Evolutionary conservation across 2,797 vertebrate genomes (phyloP), one percentile per base, ranked within the genome.

Genomic region (Epinephelus coioides): DNA sequence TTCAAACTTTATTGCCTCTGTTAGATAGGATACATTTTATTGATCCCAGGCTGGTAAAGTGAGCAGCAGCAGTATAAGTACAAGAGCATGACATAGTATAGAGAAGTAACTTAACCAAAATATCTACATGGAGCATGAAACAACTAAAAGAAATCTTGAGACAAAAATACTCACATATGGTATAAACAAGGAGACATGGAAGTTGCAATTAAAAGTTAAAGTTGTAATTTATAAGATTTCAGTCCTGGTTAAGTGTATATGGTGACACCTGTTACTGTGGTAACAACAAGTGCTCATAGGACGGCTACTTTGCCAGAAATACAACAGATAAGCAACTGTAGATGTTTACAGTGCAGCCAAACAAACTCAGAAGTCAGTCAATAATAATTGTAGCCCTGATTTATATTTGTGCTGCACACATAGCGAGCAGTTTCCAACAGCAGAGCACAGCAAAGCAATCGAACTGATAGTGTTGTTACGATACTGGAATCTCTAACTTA

Each of bases 1-100:
- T 46, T 13, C 4, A 62, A 70, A 63, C 19, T 44, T n/a, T 68
- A 67, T 60, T 38, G 43, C 61, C 23, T 63, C 60, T 47, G 50
- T 72, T 72, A 21, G 40, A 51, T 50, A 9, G 67, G 21, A 53
- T 44, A 7, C 21, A 44, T 49, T 74, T 63, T 55, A 74, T 79
- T 53, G 38, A 47, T 73, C 47, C 9, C 40, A 43, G 70, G 40
- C 51, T 60, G 59, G 51, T n/a, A 49, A 53, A 74, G 25, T 23
- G 14, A 65, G 60, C 12, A 44, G 34, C 49, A 66, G 23, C 5
- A 23, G 47, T 23, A 15, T 9, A 11, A 6, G 1, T 34, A 53
- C 11, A 19, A 47, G n/a, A 66, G 50, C 5, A 69, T 43, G 63
- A 4, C 4, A 47, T 12, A 8, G 8, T 11, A 44, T 40, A 3